These are phyloP conservation scores for Phainopepla nitens DNA, from an alignment of 2,113 vertebrate species.

Conservation along the genomic window DNA sequence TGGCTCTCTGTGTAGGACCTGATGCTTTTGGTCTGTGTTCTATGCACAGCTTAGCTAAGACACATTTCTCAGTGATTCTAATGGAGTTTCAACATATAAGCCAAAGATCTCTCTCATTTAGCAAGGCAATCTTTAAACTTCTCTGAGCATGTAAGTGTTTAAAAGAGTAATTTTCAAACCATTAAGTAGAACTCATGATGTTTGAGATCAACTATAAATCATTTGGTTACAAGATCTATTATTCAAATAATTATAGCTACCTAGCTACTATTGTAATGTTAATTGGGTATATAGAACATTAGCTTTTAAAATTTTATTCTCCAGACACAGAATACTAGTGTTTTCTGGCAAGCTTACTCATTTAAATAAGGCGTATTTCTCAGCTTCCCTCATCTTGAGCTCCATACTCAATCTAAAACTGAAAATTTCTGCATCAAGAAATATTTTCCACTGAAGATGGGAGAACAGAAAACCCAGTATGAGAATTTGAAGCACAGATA, in stretches of 20 bases:
- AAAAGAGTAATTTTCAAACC: neutral
- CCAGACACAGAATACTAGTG: neutral
- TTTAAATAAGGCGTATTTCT: neutral
- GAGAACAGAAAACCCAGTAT: neutral
- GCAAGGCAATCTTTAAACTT: neutral
- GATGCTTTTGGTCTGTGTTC: neutral
- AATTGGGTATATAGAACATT: conserved; percentile 5
- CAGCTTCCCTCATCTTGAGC: neutral
- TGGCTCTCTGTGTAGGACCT: neutral
- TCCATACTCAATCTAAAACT: neutral
- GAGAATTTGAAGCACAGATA: neutral
- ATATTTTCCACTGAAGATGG: neutral
- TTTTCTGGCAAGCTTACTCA: neutral
- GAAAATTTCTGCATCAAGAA: neutral
- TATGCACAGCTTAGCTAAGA: neutral
- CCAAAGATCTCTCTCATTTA: neutral
- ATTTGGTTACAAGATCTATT: neutral
- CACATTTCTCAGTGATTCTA: neutral
- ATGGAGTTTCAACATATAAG: neutral
- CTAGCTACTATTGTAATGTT: neutral
- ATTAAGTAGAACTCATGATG: neutral
- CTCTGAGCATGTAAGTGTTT: neutral
- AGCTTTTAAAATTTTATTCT: conserved; percentile 26
- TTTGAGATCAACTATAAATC: neutral
- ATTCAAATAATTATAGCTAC: neutral